A percentile compares a stretch with the other conserved stretches of the same genome.
These are phyloP conservation scores for Tragelaphus buxtoni DNA, from an alignment of 2,113 vertebrate species.

Conservation along the genomic window DNA sequence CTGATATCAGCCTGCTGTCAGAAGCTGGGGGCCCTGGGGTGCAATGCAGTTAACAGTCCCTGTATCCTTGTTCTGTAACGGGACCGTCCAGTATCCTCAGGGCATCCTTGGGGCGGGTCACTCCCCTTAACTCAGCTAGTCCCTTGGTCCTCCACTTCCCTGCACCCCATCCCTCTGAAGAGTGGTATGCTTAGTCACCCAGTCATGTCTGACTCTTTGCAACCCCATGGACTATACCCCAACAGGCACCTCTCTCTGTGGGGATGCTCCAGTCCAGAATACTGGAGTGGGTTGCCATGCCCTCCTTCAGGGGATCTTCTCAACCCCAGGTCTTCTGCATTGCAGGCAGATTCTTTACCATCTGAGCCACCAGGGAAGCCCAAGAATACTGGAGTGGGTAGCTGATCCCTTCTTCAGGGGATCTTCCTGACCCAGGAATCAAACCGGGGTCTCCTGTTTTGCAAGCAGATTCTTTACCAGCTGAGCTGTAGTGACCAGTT, in stretches of 20 bases:
- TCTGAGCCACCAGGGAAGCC: not conserved
- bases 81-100: not conserved
- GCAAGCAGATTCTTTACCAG: not conserved
- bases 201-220: not conserved
- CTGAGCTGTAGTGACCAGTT: not conserved
- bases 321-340: not conserved
- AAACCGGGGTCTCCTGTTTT: not conserved
- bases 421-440: not conserved
- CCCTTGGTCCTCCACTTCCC: not conserved
- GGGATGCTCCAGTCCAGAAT: not conserved
- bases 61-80: not conserved
- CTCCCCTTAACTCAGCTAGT: not conserved
- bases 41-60: rapidly evolving
- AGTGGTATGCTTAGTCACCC: not conserved
- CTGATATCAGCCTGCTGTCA: not conserved
- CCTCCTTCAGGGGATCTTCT: not conserved
- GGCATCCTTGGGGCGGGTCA: not conserved
- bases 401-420: not conserved
- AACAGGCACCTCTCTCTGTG: not conserved
- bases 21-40: not conserved
- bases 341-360: not conserved
- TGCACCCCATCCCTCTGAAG: not conserved
- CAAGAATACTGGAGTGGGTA: not conserved
- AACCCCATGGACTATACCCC: not conserved
- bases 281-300: not conserved